Base-by-base conservation (phyloP, 2,888 invertebrate species). In the Mystacides longicornis region DNA sequence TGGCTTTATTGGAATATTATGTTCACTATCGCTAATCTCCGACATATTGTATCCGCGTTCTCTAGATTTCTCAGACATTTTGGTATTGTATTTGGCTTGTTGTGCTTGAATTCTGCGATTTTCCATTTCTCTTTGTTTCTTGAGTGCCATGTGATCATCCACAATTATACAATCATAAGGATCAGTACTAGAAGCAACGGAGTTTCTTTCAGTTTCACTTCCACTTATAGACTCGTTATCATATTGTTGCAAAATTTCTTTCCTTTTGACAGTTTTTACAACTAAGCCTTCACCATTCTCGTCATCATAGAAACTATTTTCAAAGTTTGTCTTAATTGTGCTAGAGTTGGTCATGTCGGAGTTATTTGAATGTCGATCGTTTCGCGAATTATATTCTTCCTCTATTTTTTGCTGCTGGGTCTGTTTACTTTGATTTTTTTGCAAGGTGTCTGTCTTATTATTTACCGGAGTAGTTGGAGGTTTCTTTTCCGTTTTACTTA, bases 101-200 rank as follows among this genome's bases (percentile, higher is more conserved):
- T 73, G 73, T 19, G 70, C 67, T 64, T 74, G 73, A n/a, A 74
- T 69, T 52, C 56, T 55, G 61, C 74, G 75, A 62, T 72, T 75
- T 45, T 60, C 74, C 60, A 72, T 64, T 67, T 75, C 75, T 68
- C 75, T 75, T 64, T 74, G 80, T 66, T 75, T 81, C 69, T 75
- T 69, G 63, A 72, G 71, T 60, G 72, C 74, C 78, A 73, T 78
- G 64, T 87, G 88, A 71, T 91, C 90, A 63, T 90, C 88, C 22
- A 91, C 88, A 51, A 92, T 86, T 63, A 91, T 90, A 67, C 90
- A 90, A 67, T 86, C 86, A 64, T 86, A 85, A 23, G 85, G 85
- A 74, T 86, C 86, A 49, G 85, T 86, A 66, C 85, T 86, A 49
- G 85, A 84, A 64, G 79, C 77, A 63, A 81, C 80, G 50, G 85